phyloP scores from a whole-genome alignment of 2,113 vertebrate genomes.

The Clarias batrachus region DNA sequence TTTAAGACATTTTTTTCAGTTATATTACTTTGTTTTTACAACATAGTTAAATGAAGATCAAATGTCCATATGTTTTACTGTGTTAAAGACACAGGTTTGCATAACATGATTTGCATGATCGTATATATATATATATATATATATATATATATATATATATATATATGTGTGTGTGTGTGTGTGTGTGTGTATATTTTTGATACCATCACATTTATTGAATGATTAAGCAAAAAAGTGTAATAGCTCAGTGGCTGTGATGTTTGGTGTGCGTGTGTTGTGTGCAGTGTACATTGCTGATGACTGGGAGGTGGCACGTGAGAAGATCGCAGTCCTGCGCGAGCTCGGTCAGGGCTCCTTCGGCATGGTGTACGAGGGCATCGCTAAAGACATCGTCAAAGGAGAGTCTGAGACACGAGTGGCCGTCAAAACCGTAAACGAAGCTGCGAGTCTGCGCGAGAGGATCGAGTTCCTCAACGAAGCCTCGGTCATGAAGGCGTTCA shows the following conservation, averaged over 20 bases:
- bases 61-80: too few relatives aligned
- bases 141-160: too few relatives aligned
- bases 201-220: not conserved
- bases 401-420: slow-evolving; percentile 86
- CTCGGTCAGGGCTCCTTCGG: slow-evolving; percentile 96
- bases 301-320: slow-evolving; percentile 94
- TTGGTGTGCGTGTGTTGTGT: not conserved
- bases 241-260: not conserved
- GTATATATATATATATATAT: too few relatives aligned
- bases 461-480: slow-evolving; percentile 98
- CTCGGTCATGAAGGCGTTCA: slow-evolving; percentile 97
- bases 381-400: slow-evolving; percentile 91
- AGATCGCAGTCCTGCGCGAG: slow-evolving; percentile 86
- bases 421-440: slow-evolving; percentile 94
- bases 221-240: not conserved
- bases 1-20: too few relatives aligned
- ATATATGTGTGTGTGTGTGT: too few relatives aligned
- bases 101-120: too few relatives aligned
- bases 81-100: too few relatives aligned
- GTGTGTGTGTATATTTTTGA: not conserved
- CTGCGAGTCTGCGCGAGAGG: slow-evolving; percentile 89
- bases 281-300: slow-evolving; percentile 93
- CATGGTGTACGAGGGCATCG: slow-evolving; percentile 95
- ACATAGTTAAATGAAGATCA: too few relatives aligned
- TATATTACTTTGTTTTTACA: too few relatives aligned